These are phyloP conservation scores for Silurus glanis DNA, from an alignment of 2,113 vertebrate species.

Conservation along the genomic window DNA sequence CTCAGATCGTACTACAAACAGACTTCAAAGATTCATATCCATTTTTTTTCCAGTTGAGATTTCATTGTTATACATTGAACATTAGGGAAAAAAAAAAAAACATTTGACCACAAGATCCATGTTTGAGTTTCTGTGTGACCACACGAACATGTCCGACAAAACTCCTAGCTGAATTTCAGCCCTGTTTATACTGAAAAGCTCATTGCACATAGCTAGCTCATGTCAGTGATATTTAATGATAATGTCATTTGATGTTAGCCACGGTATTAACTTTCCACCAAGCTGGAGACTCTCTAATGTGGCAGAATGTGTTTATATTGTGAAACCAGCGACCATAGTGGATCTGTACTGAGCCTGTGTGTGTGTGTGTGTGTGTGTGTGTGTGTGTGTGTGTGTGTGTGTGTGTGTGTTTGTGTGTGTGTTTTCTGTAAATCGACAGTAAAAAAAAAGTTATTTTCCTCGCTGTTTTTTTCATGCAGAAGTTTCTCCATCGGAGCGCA, in stretches of 20 bases:
- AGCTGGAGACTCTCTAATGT: neutral
- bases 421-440: neutral
- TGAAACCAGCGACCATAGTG: neutral
- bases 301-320: neutral
- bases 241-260: neutral
- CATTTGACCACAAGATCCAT: neutral
- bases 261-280: neutral
- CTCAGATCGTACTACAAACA: neutral
- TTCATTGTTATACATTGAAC: neutral
- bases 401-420: neutral
- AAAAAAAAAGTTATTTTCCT: neutral
- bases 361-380: too few relatives aligned
- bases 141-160: neutral
- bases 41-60: neutral
- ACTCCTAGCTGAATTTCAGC: neutral
- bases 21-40: neutral
- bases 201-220: neutral
- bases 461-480: too few relatives aligned
- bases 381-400: too few relatives aligned
- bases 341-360: neutral
- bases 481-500: neutral
- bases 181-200: neutral
- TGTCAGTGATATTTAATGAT: conserved; percentile 1
- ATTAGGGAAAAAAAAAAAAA: neutral
- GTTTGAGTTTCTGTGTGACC: too few relatives aligned